Base-by-base conservation (phyloP, 2,888 invertebrate species). In the Dasysyrphus albostriatus region DNA sequence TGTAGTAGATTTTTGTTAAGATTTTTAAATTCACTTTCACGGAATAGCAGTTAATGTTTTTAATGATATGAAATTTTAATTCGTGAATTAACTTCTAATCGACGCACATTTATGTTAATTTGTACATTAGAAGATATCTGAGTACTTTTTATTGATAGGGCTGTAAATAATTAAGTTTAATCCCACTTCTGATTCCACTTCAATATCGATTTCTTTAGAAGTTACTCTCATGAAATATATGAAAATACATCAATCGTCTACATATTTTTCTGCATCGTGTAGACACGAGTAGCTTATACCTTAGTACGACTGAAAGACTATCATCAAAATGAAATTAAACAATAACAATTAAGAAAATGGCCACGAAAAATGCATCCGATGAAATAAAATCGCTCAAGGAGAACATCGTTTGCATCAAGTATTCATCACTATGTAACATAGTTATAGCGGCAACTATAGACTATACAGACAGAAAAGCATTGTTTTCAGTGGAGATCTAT, bases 321-420 rank as follows among this genome's bases (percentile, higher is more conserved):
- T 49, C 49, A 72, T 59, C 72, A 76, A 67, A 79, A 75, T 56
- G 42, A 75, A 84, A 85, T 85, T 81, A 81, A 85, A 81, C 73
- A 85, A 77, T 85, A 85, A 85, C 76, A 85, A 85, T 85, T 85
- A 85, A 77, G 77, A 69, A 81, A 81, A 85, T 77, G 69, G 77
- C 85, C 77, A 81, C 85, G 81, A 85, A 85, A 81, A 85, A 73
- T 77, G 67, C 80, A 84, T 76, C 76, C 69, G 81, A 80, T 73
- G 72, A 54, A 49, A 73, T 75, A 47, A 49, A 59, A 59, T 70
- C 83, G 42, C 75, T 80, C 79, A 65, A 75, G 72, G 54, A 73
- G 80, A 81, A 81, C 80, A 76, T 80, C 65, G 84, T 72, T 84
- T 80, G 47, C 72, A 72, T 84, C 65, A 58, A 75, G 75, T 44